These are phyloP conservation scores for Syngnathus acus DNA, from an alignment of 2,797 vertebrate genomes.

Conservation along the genomic window DNA sequence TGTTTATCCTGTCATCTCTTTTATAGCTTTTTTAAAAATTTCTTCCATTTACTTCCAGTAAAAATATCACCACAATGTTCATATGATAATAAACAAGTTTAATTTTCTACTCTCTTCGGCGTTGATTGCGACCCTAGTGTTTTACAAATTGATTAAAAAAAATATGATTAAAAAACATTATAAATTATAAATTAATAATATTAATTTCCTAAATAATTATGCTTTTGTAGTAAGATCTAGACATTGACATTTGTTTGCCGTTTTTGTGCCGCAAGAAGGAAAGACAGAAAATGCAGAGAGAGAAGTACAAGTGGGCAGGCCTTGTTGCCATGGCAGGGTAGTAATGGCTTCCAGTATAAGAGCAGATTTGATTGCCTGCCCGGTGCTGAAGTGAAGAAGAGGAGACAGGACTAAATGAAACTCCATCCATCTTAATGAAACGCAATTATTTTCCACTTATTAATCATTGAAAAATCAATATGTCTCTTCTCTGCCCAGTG, in stretches of 20 bases:
- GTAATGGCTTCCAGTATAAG: slow-evolving; percentile 75
- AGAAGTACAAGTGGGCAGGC: slow-evolving; percentile 54
- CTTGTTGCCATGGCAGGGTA: slow-evolving; percentile 95
- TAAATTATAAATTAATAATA: no score
- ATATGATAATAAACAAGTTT: no score
- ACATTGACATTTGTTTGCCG: slow-evolving; percentile 11
- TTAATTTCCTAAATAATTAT: no score
- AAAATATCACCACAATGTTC: no score
- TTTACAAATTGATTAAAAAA: no score
- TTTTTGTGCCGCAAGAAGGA: not conserved
- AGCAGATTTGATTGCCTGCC: slow-evolving; percentile 94
- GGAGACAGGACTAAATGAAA: slow-evolving; percentile 99
- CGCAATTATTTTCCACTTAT: slow-evolving; percentile 99
- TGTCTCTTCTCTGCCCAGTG: slow-evolving; percentile 91
- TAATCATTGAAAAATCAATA: slow-evolving; percentile 99
- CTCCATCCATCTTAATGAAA: slow-evolving; percentile 99
- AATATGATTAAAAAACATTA: no score
- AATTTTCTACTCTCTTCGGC: no score
- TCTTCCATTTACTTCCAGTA: no score
- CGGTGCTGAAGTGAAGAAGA: slow-evolving; percentile 91
- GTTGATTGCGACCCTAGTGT: no score
- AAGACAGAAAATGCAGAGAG: slow-evolving; percentile 10
- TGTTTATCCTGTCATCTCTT: no score
- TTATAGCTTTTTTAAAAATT: no score
- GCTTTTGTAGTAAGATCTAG: slow-evolving; percentile 19